Percentiles rank a stretch among this genome's conserved stretches.
These are phyloP conservation scores for Calypte anna DNA, from an alignment of 2,113 vertebrate species.

Conservation along the genomic window DNA sequence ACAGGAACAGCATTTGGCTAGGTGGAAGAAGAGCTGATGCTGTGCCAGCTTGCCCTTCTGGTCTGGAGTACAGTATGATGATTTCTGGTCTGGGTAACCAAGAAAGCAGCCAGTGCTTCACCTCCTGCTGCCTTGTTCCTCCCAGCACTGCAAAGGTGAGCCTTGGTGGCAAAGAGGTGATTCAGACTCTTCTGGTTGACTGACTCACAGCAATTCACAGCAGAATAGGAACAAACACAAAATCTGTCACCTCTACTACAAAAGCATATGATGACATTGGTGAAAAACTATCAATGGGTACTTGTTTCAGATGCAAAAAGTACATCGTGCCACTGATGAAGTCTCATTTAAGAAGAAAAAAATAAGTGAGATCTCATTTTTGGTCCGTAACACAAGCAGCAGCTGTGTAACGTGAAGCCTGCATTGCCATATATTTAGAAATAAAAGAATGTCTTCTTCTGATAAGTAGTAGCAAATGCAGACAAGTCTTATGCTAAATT, in stretches of 20 bases:
- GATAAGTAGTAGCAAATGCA: not conserved
- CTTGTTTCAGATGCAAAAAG: not conserved
- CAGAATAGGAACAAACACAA: not conserved
- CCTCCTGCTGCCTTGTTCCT: not conserved
- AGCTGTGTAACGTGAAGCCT: not conserved
- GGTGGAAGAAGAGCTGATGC: not conserved
- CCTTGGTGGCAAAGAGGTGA: not conserved
- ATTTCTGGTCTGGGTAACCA: not conserved
- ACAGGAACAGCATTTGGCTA: not conserved
- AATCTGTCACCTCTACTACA: not conserved
- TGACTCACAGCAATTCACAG: not conserved
- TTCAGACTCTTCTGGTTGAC: not conserved
- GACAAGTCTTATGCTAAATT: not conserved
- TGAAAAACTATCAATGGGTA: not conserved
- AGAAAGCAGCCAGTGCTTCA: not conserved
- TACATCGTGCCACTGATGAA: not conserved
- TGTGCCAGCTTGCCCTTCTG: not conserved
- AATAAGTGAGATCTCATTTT: not conserved
- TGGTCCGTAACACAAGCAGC: not conserved
- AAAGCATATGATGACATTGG: not conserved
- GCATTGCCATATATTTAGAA: not conserved
- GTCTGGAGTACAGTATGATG: not conserved
- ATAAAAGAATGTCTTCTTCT: not conserved
- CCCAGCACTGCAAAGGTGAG: not conserved
- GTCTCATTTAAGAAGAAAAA: not conserved